Evolutionary conservation across 2,113 vertebrate genomes (phyloP).

Genomic region (Corapipo altera): DNA sequence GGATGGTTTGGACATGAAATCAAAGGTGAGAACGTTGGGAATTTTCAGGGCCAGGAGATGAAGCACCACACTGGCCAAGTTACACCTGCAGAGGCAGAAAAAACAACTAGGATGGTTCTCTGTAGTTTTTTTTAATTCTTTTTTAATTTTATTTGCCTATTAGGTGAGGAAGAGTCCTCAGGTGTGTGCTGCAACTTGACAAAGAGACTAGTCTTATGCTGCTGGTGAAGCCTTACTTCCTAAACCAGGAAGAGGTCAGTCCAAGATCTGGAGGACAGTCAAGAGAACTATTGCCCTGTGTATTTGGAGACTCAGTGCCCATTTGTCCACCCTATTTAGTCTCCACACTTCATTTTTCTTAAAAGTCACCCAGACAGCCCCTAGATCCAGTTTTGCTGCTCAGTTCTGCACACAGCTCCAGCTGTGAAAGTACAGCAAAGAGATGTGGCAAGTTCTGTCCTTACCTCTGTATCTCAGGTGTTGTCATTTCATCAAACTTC

Average conservation of each 20-base stretch:
- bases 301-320: neutral
- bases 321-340: neutral
- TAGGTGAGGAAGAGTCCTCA: neutral
- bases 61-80: constrained; percentile 88
- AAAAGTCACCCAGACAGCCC: neutral
- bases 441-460: neutral
- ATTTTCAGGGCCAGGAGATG: constrained; percentile 91
- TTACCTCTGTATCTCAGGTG: constrained; percentile 97
- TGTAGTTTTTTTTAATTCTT: neutral
- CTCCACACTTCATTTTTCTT: neutral
- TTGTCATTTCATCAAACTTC: constrained; percentile 84
- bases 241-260: neutral
- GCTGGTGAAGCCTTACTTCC: neutral
- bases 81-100: constrained; percentile 81
- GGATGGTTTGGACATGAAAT: constrained; percentile 96
- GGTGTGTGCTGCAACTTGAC: neutral
- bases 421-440: too few species aligned
- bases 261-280: neutral
- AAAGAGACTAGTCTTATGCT: neutral
- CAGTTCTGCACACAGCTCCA: neutral
- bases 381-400: neutral
- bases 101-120: neutral
- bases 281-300: neutral
- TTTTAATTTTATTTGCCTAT: neutral
- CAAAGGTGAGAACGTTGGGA: constrained; percentile 90